Evolutionary conservation across 1,140 invertebrate genomes (phyloP).

Genomic region (Calliphora vicina): DNA sequence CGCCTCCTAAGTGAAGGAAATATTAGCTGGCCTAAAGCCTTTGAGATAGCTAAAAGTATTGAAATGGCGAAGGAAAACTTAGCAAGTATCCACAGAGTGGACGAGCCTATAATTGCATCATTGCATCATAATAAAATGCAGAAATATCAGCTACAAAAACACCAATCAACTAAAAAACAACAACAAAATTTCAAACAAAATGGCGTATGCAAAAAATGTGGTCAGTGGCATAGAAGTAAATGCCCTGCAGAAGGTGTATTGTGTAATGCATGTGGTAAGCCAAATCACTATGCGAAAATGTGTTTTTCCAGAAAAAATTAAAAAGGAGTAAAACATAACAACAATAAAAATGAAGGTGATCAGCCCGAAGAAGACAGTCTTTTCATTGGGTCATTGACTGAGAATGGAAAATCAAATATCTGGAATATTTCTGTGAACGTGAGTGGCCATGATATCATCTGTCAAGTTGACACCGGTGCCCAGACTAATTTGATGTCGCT

Average conservation of each 20-base stretch:
- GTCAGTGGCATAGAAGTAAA: conserved; percentile 30
- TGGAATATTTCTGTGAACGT: conserved; percentile 32
- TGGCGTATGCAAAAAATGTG: conserved; percentile 25
- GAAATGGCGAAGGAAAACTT: conserved; percentile 38
- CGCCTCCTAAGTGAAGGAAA: background rate
- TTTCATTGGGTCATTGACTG: background rate
- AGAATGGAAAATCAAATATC: conserved; percentile 32
- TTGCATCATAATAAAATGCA: too few species aligned
- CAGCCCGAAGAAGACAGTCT: background rate
- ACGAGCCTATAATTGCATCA: too few species aligned
- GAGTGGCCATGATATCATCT: conserved; percentile 37
- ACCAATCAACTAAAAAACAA: background rate
- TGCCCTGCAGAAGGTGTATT: conserved; percentile 43
- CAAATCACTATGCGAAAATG: conserved; percentile 43
- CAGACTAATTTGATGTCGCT: conserved; percentile 42
- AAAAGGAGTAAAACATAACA: background rate
- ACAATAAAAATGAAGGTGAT: background rate
- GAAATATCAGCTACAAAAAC: background rate
- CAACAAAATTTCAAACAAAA: background rate
- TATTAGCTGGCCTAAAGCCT: background rate
- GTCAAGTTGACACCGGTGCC: conserved; percentile 46
- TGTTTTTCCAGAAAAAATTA: conserved; percentile 36
- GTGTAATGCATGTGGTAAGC: conserved; percentile 42
- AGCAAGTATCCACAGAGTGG: background rate
- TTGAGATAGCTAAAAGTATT: conserved; percentile 4